Percentiles rank a stretch among this genome's conserved stretches.
Evolutionary conservation across 2,797 vertebrate species (phyloP).

Genomic region (Anas capensis): DNA sequence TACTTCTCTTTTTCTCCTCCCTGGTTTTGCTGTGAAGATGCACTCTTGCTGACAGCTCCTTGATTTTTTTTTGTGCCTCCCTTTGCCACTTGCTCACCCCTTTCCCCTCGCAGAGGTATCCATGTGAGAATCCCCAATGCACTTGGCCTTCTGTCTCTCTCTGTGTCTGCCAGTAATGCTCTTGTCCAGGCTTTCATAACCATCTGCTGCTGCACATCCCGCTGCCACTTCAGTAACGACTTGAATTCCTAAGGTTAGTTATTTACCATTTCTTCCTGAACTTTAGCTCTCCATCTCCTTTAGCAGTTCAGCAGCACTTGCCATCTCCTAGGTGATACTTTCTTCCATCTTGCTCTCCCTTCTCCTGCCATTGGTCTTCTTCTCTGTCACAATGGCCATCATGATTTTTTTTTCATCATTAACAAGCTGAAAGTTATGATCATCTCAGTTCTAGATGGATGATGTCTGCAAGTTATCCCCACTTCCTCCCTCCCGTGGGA

Average conservation of each 20-base stretch:
- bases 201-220: neutral
- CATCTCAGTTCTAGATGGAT: neutral
- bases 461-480: neutral
- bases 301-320: neutral
- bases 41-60: neutral
- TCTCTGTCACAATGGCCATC: rapidly evolving
- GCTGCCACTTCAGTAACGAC: neutral
- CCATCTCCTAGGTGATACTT: neutral
- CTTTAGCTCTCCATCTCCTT: neutral
- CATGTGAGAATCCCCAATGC: rapidly evolving
- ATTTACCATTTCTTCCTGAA: neutral
- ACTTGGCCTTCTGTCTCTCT: neutral
- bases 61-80: neutral
- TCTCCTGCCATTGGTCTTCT: neutral
- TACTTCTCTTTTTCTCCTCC: neutral
- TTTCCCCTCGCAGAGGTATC: neutral
- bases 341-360: neutral
- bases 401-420: neutral
- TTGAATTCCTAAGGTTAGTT: neutral
- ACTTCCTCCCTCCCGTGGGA: neutral
- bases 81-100: neutral
- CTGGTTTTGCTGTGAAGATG: neutral
- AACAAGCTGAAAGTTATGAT: neutral
- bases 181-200: neutral
- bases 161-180: neutral